A percentile compares a stretch with the other conserved stretches of the same genome.
Evolutionary conservation across 1,140 invertebrate genomes (phyloP).

Genomic region (Bombus confusus): DNA sequence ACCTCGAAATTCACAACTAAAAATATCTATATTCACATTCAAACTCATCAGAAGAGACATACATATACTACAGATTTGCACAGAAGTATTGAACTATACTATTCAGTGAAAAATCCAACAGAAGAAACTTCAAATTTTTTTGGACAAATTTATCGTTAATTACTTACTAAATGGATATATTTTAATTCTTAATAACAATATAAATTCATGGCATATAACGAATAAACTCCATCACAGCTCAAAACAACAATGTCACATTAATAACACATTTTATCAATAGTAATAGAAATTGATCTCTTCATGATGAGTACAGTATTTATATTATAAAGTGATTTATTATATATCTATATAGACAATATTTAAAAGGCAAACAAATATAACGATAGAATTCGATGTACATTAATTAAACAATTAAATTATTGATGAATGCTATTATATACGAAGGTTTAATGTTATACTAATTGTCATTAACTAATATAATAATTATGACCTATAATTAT

Average conservation of each 20-base stretch:
- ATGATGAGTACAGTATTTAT: conserved; percentile 30
- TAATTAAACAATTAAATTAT: not conserved
- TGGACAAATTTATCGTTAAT: conserved; percentile 68
- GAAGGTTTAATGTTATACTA: not conserved
- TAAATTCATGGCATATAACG: not conserved
- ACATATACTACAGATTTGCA: conserved; percentile 67
- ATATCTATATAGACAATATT: not conserved
- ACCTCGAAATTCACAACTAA: conserved; percentile 59
- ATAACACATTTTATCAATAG: not conserved
- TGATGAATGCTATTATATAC: not conserved
- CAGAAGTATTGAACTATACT: conserved; percentile 65
- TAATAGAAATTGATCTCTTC: conserved; percentile 26
- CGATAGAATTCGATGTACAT: not conserved
- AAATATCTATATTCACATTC: conserved; percentile 66
- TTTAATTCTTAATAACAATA: not conserved
- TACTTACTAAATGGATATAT: not conserved
- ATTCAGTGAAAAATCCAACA: conserved; percentile 70
- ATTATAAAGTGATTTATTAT: not conserved
- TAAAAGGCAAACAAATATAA: not conserved
- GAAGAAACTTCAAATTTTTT: conserved; percentile 63
- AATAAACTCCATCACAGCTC: not conserved
- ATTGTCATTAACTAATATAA: conserved; percentile 3
- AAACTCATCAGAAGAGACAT: conserved; percentile 69
- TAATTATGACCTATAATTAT: not conserved
- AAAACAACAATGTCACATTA: not conserved